Evolutionary conservation across 2,888 invertebrate genomes (phyloP).

Genomic region (Panorpa germanica): DNA sequence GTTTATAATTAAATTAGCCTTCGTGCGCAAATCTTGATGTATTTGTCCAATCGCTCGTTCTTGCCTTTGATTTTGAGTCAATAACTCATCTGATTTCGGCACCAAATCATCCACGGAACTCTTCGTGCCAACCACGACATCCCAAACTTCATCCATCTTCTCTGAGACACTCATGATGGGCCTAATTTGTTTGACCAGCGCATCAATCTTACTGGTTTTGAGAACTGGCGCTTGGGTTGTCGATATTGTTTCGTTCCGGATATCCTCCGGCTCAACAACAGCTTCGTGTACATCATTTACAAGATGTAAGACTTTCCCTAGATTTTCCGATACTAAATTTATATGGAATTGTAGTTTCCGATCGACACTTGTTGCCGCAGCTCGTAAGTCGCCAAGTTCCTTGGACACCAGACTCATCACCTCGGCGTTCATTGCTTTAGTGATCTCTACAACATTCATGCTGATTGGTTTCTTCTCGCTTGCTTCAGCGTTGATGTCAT

Average conservation of each 20-base stretch:
- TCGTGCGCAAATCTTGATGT: slow-evolving; percentile 59
- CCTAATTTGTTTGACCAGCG: slow-evolving; percentile 60
- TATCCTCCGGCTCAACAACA: slow-evolving; percentile 52
- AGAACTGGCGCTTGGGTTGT: slow-evolving; percentile 35
- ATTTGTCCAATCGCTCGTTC: slow-evolving; percentile 75
- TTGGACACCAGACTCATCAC: slow-evolving; percentile 64
- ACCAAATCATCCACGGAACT: slow-evolving; percentile 71
- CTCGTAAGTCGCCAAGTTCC: slow-evolving; percentile 59
- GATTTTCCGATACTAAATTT: slow-evolving; percentile 62
- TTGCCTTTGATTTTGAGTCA: slow-evolving; percentile 72
- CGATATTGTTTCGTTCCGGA: slow-evolving; percentile 31
- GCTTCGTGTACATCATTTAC: slow-evolving; percentile 69
- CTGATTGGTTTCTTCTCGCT: slow-evolving; percentile 75
- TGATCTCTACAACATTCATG: slow-evolving; percentile 65
- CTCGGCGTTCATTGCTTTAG: slow-evolving; percentile 66
- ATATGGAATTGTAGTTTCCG: slow-evolving; percentile 72
- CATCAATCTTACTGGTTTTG: slow-evolving; percentile 59
- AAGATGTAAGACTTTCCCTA: slow-evolving; percentile 59
- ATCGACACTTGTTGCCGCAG: slow-evolving; percentile 59
- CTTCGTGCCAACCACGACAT: slow-evolving; percentile 75
- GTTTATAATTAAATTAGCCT: slow-evolving; percentile 73
- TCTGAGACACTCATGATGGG: slow-evolving; percentile 73
- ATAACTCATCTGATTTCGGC: slow-evolving; percentile 69
- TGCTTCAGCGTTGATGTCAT: slow-evolving; percentile 72
- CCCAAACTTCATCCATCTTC: slow-evolving; percentile 85